phyloP scores from a whole-genome alignment of 2,113 vertebrate species.

The Tachysurus fulvidraco region DNA sequence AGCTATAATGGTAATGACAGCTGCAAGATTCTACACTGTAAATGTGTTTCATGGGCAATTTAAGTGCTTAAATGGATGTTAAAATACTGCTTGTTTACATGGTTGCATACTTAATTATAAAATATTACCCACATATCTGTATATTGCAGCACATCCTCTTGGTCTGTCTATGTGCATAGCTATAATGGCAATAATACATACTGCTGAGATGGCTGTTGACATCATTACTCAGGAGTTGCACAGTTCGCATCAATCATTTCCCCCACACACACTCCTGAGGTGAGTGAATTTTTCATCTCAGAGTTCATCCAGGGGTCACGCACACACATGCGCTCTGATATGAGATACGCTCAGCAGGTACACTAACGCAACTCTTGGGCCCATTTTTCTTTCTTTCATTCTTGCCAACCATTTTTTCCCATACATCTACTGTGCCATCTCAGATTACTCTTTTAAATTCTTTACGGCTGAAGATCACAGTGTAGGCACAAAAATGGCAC shows the following conservation, averaged over 20 bases:
- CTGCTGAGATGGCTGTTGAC: constrained; percentile 53
- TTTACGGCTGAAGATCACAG: constrained; percentile 11
- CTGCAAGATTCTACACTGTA: not conserved
- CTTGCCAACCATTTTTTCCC: constrained; percentile 23
- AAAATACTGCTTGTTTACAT: constrained; percentile 13
- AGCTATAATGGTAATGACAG: not conserved
- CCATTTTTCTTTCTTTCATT: constrained; percentile 43
- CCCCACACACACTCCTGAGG: constrained; percentile 37
- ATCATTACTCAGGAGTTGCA: constrained; percentile 52
- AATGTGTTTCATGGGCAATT: not conserved
- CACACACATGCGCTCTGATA: constrained; percentile 36
- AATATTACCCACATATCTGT: constrained; percentile 16
- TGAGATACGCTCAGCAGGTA: constrained; percentile 47
- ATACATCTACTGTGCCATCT: constrained; percentile 46
- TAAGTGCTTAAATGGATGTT: constrained; percentile 4
- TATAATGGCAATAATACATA: constrained; percentile 45
- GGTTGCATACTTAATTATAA: constrained; percentile 20
- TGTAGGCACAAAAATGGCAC: constrained; percentile 5
- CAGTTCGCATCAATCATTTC: constrained; percentile 49
- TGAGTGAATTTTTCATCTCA: constrained; percentile 53
- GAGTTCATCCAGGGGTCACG: constrained; percentile 51
- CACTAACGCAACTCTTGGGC: constrained; percentile 36
- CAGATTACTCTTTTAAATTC: constrained; percentile 47
- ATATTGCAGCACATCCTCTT: constrained; percentile 3
- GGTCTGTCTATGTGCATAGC: constrained; percentile 25